A percentile compares a stretch with the other conserved stretches of the same genome.
Conservation (phyloP, 2,888 invertebrate species). For the Eristalis tenax region DNA sequence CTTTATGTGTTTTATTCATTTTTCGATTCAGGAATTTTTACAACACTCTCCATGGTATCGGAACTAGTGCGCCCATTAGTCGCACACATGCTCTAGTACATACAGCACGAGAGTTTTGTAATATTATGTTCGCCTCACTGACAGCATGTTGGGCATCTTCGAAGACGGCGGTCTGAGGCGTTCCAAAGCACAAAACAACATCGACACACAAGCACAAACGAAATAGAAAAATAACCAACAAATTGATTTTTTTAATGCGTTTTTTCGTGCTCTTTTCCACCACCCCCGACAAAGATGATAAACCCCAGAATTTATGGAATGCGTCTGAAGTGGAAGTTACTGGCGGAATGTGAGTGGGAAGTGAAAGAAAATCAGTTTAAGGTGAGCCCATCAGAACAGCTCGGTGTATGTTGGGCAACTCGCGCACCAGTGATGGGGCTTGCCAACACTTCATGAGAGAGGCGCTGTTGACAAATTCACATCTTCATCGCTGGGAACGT, state of each 20-base stretch:
- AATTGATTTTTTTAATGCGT: slow-evolving; percentile 12
- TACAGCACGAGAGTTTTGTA: slow-evolving; percentile 21
- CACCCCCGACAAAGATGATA: slow-evolving; percentile 21
- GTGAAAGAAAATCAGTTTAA: slow-evolving; percentile 34
- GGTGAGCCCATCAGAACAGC: slow-evolving; percentile 14
- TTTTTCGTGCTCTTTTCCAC: slow-evolving; percentile 5
- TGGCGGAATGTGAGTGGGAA: background rate
- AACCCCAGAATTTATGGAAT: slow-evolving; percentile 44
- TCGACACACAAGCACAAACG: background rate
- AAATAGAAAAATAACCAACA: background rate
- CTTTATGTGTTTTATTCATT: background rate
- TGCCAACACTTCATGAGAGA: background rate
- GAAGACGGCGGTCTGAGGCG: background rate
- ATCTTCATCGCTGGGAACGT: slow-evolving; percentile 7
- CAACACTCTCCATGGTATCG: slow-evolving; percentile 28
- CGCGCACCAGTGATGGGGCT: background rate
- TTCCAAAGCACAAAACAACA: background rate
- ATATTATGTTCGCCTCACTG: slow-evolving; percentile 27
- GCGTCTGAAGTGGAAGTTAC: background rate
- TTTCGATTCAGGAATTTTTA: slow-evolving; percentile 6
- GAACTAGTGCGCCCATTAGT: slow-evolving; percentile 42
- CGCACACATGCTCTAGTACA: slow-evolving; percentile 27
- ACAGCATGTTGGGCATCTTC: background rate
- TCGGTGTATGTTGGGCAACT: slow-evolving; percentile 9
- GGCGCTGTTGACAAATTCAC: slow-evolving; percentile 14